Conservation (phyloP, 2,888 invertebrate genomes). For the Callyntrura guangdongensis region DNA sequence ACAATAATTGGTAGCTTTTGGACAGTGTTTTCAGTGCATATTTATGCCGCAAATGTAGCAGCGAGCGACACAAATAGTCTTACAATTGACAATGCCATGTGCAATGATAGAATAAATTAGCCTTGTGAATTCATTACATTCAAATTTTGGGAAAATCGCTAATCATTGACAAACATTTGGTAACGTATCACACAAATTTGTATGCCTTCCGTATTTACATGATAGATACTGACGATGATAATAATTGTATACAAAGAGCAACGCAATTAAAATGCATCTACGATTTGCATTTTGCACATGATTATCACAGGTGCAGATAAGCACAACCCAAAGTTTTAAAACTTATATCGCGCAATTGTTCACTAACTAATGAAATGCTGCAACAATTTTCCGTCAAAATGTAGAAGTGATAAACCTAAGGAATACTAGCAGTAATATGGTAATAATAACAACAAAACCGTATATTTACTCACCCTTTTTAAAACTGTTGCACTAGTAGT, state of each 20-base stretch:
- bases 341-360: not conserved
- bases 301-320: not conserved
- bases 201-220: not conserved
- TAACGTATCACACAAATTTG: too few relatives aligned
- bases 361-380: conserved; percentile 1
- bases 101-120: too few relatives aligned
- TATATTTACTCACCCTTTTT: conserved; percentile 27
- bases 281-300: conserved; percentile 1
- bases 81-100: too few relatives aligned
- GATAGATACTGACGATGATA: not conserved
- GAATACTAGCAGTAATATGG: not conserved
- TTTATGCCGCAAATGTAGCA: too few relatives aligned
- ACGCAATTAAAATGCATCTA: too few relatives aligned
- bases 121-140: too few relatives aligned
- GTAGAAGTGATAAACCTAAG: not conserved
- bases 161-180: conserved; percentile 2
- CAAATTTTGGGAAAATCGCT: too few relatives aligned
- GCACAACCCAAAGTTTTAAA: not conserved
- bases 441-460: not conserved
- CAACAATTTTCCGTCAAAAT: not conserved
- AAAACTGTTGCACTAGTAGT: not conserved
- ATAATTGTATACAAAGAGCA: not conserved
- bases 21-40: too few relatives aligned
- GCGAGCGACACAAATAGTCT: too few relatives aligned
- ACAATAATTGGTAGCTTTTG: too few relatives aligned